A percentile compares a stretch with the other conserved stretches of the same genome.
Conservation (phyloP, 92 coral and sea anemone genomes). For the Palythoa grandiflora region DNA sequence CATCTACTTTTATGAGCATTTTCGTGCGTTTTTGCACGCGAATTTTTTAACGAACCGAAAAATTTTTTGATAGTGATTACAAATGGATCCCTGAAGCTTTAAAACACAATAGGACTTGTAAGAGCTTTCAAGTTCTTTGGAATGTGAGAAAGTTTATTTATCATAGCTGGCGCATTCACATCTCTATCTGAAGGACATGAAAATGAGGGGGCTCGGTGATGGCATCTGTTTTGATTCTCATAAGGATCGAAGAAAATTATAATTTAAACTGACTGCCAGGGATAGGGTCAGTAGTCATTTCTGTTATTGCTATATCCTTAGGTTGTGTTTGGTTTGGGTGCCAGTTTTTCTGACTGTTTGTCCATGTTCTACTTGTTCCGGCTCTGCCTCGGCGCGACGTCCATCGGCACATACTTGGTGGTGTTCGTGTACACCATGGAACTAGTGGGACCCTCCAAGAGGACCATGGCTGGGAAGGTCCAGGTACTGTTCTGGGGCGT, state of each 20-base stretch:
- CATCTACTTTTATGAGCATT: too few species aligned
- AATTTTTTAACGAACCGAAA: too few species aligned
- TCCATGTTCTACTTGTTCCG: conserved; percentile 51
- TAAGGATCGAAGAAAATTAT: neutral
- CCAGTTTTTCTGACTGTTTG: conserved; percentile 43
- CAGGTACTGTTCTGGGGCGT: conserved; percentile 47
- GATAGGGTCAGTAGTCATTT: neutral
- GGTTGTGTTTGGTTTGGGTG: conserved; percentile 46
- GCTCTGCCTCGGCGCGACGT: conserved; percentile 43
- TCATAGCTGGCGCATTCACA: too few species aligned
- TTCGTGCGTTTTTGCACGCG: too few species aligned
- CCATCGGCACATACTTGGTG: conserved; percentile 45
- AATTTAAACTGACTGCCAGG: neutral
- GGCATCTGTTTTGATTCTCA: too few species aligned
- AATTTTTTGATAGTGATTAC: too few species aligned
- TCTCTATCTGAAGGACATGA: too few species aligned
- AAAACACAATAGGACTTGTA: too few species aligned
- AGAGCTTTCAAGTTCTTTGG: too few species aligned
- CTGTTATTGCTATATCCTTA: neutral
- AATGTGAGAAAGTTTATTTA: too few species aligned
- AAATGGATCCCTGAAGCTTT: too few species aligned
- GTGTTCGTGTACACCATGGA: conserved; percentile 52
- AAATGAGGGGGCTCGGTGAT: too few species aligned
- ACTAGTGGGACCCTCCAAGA: conserved; percentile 38
- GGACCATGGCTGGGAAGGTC: conserved; percentile 50